Conservation (phyloP, 2,888 invertebrate species). For the Drosophila eohydei region DNA sequence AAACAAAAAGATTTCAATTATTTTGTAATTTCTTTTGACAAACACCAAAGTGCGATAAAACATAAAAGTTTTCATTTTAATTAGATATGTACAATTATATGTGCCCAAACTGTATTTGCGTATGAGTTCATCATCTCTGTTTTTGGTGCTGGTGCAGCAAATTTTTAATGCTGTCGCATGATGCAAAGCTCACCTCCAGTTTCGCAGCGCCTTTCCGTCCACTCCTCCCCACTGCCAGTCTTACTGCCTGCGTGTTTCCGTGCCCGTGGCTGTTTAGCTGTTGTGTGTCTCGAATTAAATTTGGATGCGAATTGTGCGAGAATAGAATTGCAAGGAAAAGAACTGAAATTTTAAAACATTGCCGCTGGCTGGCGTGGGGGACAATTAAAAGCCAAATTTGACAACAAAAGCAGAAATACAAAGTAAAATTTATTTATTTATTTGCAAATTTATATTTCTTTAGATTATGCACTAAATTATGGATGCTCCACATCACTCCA, state of each 20-base stretch:
- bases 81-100: neutral
- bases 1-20: too few relatives aligned
- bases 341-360: slow-evolving; percentile 52
- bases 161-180: slow-evolving; percentile 50
- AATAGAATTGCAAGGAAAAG: slow-evolving; percentile 37
- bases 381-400: slow-evolving; percentile 34
- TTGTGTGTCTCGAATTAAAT: slow-evolving; percentile 56
- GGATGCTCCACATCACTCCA: neutral
- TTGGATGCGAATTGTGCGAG: slow-evolving; percentile 41
- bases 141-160: slow-evolving; percentile 52
- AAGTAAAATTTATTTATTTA: slow-evolving; percentile 36
- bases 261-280: slow-evolving; percentile 51
- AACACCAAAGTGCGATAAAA: too few relatives aligned
- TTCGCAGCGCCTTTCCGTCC: slow-evolving; percentile 38
- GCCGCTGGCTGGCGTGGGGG: slow-evolving; percentile 5
- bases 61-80: too few relatives aligned
- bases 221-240: slow-evolving; percentile 2
- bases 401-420: neutral
- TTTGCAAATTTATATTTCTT: slow-evolving; percentile 29
- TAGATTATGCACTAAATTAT: slow-evolving; percentile 32
- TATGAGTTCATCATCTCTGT: neutral
- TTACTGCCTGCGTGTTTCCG: slow-evolving; percentile 16
- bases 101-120: neutral
- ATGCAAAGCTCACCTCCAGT: slow-evolving; percentile 25
- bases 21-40: too few relatives aligned